These are phyloP conservation scores for Petrolisthes manimaculis DNA, from an alignment of 2,888 invertebrate genomes.

Conservation along the genomic window DNA sequence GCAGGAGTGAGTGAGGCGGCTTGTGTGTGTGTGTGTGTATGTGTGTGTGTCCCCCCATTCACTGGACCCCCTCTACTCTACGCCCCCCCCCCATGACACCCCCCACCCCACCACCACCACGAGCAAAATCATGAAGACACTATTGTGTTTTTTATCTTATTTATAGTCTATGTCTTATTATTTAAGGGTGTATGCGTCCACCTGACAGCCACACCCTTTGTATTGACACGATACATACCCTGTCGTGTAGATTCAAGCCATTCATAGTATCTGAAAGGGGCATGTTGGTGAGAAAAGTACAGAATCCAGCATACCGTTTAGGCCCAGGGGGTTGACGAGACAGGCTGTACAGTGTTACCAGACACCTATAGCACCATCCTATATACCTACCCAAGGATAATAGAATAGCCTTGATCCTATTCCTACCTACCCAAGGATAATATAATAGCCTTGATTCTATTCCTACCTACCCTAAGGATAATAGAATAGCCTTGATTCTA, in stretches of 20 bases:
- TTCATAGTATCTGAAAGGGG: conserved; percentile 44
- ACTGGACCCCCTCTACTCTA: neutral
- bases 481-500: too few species aligned
- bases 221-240: conserved; percentile 27
- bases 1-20: conserved; percentile 28
- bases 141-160: too few species aligned
- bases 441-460: too few species aligned
- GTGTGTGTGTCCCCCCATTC: neutral
- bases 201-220: too few species aligned
- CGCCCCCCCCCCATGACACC: conserved; percentile 8
- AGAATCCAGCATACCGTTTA: conserved; percentile 56
- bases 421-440: too few species aligned
- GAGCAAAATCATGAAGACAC: too few species aligned
- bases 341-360: neutral
- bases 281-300: conserved; percentile 44
- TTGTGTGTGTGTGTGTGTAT: neutral
- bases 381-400: too few species aligned
- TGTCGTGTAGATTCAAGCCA: conserved; percentile 40
- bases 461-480: too few species aligned
- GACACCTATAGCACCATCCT: neutral
- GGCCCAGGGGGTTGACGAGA: neutral
- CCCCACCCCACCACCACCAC: neutral
- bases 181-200: too few species aligned
- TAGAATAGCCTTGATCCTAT: too few species aligned
- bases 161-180: too few species aligned